Percentiles rank a stretch among this genome's conserved stretches.
Evolutionary conservation across 2,888 invertebrate species (phyloP).

Genomic region (Troides aeacus): DNA sequence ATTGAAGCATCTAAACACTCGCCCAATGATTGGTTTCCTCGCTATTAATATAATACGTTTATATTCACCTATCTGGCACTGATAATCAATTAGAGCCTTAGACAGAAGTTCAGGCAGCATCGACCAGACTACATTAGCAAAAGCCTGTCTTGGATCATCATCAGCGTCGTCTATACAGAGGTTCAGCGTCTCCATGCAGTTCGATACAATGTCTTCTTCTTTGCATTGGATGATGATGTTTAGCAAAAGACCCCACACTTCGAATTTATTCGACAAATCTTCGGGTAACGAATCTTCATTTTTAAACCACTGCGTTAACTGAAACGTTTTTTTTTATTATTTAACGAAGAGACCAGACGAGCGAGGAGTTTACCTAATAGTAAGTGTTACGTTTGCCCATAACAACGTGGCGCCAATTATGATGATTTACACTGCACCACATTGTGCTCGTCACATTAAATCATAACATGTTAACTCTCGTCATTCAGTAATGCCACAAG

Average conservation of each 20-base stretch:
- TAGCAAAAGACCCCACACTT: constrained; percentile 63
- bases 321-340: constrained; percentile 23
- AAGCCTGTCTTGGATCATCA: constrained; percentile 50
- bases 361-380: too few relatives aligned
- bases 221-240: constrained; percentile 55
- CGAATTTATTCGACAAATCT: constrained; percentile 53
- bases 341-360: too few relatives aligned
- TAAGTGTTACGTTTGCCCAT: too few relatives aligned
- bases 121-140: constrained; percentile 56
- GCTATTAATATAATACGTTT: too few relatives aligned
- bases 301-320: constrained; percentile 70
- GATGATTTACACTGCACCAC: too few relatives aligned
- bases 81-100: constrained; percentile 55
- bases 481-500: too few relatives aligned
- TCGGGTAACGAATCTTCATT: constrained; percentile 59
- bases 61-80: constrained; percentile 51
- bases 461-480: too few relatives aligned
- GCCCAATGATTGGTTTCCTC: too few relatives aligned
- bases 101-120: constrained; percentile 61
- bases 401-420: too few relatives aligned
- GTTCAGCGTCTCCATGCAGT: constrained; percentile 57
- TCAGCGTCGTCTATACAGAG: constrained; percentile 52
- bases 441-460: too few relatives aligned
- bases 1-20: too few relatives aligned
- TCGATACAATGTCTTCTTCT: constrained; percentile 43